Percentiles rank a stretch among this genome's conserved stretches.
These are phyloP conservation scores for Calcarius ornatus DNA, from an alignment of 2,113 vertebrate genomes.

Conservation along the genomic window DNA sequence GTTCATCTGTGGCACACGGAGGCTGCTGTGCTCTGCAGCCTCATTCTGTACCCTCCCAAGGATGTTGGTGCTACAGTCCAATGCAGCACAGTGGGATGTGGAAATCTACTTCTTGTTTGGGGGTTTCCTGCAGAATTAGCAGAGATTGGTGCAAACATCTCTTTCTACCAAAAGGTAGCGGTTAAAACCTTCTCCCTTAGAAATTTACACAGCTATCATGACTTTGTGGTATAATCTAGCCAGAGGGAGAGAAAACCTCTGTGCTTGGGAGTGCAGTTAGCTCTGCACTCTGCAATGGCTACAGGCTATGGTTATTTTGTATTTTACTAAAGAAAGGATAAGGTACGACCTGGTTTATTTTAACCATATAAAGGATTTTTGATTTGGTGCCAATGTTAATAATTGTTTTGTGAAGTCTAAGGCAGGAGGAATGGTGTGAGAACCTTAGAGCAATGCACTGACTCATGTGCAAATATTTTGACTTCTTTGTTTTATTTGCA, in stretches of 20 bases:
- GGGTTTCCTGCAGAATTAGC: not conserved
- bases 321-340: not conserved
- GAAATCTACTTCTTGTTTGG: not conserved
- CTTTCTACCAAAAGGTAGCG: not conserved
- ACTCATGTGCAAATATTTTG: constrained; percentile 43
- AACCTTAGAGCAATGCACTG: not conserved
- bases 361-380: constrained; percentile 51
- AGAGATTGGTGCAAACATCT: not conserved
- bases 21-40: not conserved
- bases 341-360: not conserved
- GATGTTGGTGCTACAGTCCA: not conserved
- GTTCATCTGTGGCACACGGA: accelerated
- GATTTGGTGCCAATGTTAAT: constrained; percentile 39
- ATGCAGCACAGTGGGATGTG: accelerated
- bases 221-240: not conserved
- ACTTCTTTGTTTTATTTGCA: constrained; percentile 39
- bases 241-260: not conserved
- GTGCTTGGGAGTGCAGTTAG: not conserved
- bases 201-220: not conserved
- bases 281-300: not conserved
- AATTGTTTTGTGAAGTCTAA: constrained; percentile 40
- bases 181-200: not conserved
- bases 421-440: constrained; percentile 47
- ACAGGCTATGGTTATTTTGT: not conserved
- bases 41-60: not conserved